These are phyloP conservation scores for Antennarius striatus DNA, from an alignment of 2,113 vertebrate species.

Conservation along the genomic window DNA sequence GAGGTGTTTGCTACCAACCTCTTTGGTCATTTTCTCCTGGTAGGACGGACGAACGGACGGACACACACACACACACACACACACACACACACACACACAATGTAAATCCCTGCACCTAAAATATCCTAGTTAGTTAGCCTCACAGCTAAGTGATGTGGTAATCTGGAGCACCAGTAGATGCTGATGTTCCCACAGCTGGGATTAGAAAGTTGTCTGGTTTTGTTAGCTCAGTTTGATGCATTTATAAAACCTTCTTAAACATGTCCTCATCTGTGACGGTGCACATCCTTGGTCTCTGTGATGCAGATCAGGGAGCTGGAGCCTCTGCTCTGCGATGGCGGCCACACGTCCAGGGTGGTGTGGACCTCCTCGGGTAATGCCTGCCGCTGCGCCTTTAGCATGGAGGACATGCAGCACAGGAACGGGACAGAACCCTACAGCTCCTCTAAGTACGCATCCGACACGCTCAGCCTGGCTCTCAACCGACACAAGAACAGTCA, in stretches of 20 bases:
- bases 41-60: too few relatives aligned
- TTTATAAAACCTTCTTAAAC: not conserved
- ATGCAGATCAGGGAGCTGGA: conserved; percentile 87
- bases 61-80: not conserved
- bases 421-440: conserved; percentile 89
- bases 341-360: conserved; percentile 80
- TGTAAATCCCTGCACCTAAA: too few relatives aligned
- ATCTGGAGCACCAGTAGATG: too few relatives aligned
- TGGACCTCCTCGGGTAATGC: conserved; percentile 97
- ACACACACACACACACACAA: too few relatives aligned
- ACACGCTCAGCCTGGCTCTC: conserved; percentile 89
- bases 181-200: too few relatives aligned
- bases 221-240: too few relatives aligned
- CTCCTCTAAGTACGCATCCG: conserved; percentile 96
- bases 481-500: conserved; percentile 86
- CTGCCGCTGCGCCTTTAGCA: conserved; percentile 84
- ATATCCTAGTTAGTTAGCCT: too few relatives aligned
- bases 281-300: not conserved
- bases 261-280: too few relatives aligned
- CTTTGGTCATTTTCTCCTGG: conserved; percentile 95
- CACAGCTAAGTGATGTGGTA: too few relatives aligned
- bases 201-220: too few relatives aligned
- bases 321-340: conserved; percentile 69
- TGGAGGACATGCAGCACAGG: conserved; percentile 89
- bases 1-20: conserved; percentile 95